A percentile compares a stretch with the other conserved stretches of the same genome.
phyloP scores from a whole-genome alignment of 2,888 invertebrate species.

The Malthinus seriepunctatus region DNA sequence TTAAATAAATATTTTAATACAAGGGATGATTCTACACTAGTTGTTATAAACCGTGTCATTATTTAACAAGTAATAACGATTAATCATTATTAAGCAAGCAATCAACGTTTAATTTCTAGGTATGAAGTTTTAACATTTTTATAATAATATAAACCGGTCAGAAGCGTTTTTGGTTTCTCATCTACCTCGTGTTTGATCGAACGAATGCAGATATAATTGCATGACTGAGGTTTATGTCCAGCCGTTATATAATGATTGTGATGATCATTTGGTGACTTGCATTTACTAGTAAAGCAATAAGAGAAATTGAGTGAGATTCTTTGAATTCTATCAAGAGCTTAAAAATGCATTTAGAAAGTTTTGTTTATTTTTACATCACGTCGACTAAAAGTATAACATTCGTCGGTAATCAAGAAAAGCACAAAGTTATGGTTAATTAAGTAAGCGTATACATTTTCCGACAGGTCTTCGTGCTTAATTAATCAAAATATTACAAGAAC shows the following conservation, averaged over 20 bases:
- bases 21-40: conserved; percentile 41
- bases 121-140: conserved; percentile 39
- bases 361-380: conserved; percentile 1
- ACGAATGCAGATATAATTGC: conserved; percentile 44
- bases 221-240: conserved; percentile 41
- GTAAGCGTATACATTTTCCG: no score
- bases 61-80: conserved; percentile 42
- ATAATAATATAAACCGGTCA: conserved; percentile 33
- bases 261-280: conserved; percentile 48
- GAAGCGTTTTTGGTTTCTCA: conserved; percentile 28
- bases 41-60: conserved; percentile 44
- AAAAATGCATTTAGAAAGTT: conserved; percentile 1
- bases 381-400: no score
- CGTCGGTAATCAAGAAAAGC: background rate
- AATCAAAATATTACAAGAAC: conserved; percentile 10
- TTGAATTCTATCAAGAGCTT: background rate
- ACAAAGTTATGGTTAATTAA: background rate
- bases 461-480: conserved; percentile 2
- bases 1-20: conserved; percentile 40
- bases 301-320: conserved; percentile 34
- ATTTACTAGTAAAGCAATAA: conserved; percentile 38
- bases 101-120: conserved; percentile 43
- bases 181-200: conserved; percentile 31
- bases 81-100: conserved; percentile 48
- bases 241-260: conserved; percentile 45